These are phyloP conservation scores for Aradophagus sp. DNA, from an alignment of 1,140 invertebrate genomes.

Conservation along the genomic window DNA sequence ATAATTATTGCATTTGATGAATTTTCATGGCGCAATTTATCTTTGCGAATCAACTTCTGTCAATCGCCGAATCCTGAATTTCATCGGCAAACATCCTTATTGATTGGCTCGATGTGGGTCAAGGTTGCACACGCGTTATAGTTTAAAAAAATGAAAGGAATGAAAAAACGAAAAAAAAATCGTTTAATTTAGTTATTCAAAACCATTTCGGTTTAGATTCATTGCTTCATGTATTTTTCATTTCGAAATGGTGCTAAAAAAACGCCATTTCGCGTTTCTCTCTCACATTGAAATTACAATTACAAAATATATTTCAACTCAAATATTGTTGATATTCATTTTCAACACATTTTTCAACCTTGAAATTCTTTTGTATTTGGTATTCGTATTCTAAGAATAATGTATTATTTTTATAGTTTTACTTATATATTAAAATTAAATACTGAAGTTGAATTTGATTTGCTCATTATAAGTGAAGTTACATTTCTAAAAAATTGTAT, in stretches of 20 bases:
- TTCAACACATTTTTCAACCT: too few species aligned
- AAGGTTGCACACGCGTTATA: conserved; percentile 30
- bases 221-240: conserved; percentile 32
- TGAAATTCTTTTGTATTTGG: too few species aligned
- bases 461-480: too few species aligned
- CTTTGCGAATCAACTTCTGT: conserved; percentile 19
- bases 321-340: background rate
- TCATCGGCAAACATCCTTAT: conserved; percentile 17
- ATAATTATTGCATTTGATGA: conserved; percentile 18
- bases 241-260: conserved; percentile 29
- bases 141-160: conserved; percentile 19
- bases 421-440: too few species aligned
- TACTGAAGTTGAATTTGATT: too few species aligned
- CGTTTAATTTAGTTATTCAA: conserved; percentile 40
- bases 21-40: conserved; percentile 8
- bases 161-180: conserved; percentile 29
- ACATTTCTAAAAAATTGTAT: too few species aligned
- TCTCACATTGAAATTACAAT: background rate
- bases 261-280: conserved; percentile 7
- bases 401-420: too few species aligned
- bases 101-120: conserved; percentile 26
- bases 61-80: conserved; percentile 28
- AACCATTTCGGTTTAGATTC: conserved; percentile 22
- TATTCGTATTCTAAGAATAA: too few species aligned
- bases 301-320: background rate